Percentiles rank a stretch among this genome's conserved stretches.
These are phyloP conservation scores for Oncorhynchus mykiss DNA, from an alignment of 2,113 vertebrate species.

Conservation along the genomic window DNA sequence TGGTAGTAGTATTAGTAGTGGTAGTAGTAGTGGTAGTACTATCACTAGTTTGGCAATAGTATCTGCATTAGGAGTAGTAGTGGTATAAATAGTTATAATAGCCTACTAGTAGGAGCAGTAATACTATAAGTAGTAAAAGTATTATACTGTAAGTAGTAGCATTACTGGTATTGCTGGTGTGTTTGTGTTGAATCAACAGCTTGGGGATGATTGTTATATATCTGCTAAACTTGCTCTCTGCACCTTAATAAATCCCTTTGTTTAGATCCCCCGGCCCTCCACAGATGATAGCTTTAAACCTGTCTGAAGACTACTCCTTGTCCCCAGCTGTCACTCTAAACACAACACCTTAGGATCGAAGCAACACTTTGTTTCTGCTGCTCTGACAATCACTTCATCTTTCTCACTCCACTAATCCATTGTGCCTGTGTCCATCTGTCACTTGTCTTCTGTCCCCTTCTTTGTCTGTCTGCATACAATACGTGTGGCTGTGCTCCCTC, in stretches of 20 bases:
- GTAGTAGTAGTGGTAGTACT: too few relatives aligned
- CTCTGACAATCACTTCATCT: conserved; percentile 71
- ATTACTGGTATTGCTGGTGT: conserved; percentile 8
- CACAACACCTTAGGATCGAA: conserved; percentile 62
- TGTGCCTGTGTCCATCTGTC: conserved; percentile 46
- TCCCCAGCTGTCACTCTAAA: conserved; percentile 51
- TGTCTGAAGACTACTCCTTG: conserved; percentile 47
- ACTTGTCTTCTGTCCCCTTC: background rate
- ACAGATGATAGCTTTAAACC: conserved; percentile 46
- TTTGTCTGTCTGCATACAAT: conserved; percentile 36
- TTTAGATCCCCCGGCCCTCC: conserved; percentile 28
- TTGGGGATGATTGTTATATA: conserved; percentile 44
- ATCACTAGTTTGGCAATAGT: background rate
- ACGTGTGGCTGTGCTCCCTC: conserved; percentile 7
- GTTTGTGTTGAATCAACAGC: conserved; percentile 34
- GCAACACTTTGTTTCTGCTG: conserved; percentile 65
- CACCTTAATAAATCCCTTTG: conserved; percentile 41
- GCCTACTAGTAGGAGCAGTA: background rate
- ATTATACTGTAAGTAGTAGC: background rate
- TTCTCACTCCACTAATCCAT: conserved; percentile 61
- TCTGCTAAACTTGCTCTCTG: conserved; percentile 44
- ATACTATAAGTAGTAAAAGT: background rate
- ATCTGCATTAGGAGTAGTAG: background rate
- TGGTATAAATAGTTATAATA: background rate
- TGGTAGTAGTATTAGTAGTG: background rate